Evolutionary conservation across 2,888 invertebrate species (phyloP), one percentile per base, ranked within the genome.

Genomic region (Pristionchus fissidentatus): DNA sequence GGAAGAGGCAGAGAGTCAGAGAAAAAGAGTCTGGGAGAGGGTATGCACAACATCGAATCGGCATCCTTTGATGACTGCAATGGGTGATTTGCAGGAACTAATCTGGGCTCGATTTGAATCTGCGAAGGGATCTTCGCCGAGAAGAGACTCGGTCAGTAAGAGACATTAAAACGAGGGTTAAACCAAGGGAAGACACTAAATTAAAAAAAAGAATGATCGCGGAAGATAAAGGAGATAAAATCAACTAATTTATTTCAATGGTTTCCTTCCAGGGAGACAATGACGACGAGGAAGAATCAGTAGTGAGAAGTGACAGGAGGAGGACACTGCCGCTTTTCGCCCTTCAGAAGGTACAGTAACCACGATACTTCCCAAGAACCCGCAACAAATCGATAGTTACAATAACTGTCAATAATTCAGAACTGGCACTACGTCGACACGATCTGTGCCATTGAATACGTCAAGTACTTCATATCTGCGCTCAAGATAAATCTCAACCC

Each of bases 21-120:
- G n/a, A n/a, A n/a, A n/a, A n/a, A n/a, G n/a, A n/a, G n/a, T n/a
- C n/a, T n/a, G n/a, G n/a, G n/a, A n/a, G n/a, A n/a, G n/a, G n/a
- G n/a, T n/a, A n/a, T n/a, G n/a, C n/a, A n/a, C n/a, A n/a, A n/a
- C n/a, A n/a, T n/a, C n/a, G n/a, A n/a, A n/a, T n/a, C n/a, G n/a
- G n/a, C n/a, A n/a, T n/a, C n/a, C n/a, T n/a, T n/a, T n/a, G n/a
- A n/a, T n/a, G n/a, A n/a, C n/a, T n/a, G n/a, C n/a, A n/a, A n/a
- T n/a, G n/a, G n/a, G n/a, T n/a, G n/a, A n/a, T n/a, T 62, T 13
- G 2, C 41, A 70, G 70, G 70, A 70, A 13, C 41, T 70, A 8
- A 70, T 41, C 70, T 70, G 70, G 70, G 70, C 70, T 5, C 70
- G 70, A n/a, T 70, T 41, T 41, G 70, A 70, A 43, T 41, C 38